Conservation (phyloP, 1,140 invertebrate species). For the Drosophila nasuta region DNA sequence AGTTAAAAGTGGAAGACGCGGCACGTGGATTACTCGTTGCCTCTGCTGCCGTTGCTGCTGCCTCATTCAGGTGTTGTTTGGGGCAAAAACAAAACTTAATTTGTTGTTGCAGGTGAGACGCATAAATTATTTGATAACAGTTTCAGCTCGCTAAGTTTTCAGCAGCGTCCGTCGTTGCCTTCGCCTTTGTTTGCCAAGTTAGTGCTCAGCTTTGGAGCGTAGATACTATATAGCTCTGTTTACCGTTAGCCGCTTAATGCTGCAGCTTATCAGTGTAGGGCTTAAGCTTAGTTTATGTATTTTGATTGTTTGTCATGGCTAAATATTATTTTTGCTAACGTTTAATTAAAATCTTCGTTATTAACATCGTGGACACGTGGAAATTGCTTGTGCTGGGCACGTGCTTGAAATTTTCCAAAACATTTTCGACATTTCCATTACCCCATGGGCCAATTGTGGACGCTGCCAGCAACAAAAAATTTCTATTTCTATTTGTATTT, state of each 20-base stretch:
- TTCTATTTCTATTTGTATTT: constrained; percentile 9
- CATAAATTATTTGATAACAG: constrained; percentile 84
- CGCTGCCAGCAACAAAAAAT: background rate
- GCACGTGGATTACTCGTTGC: constrained; percentile 71
- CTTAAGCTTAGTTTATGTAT: constrained; percentile 60
- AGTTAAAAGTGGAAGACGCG: constrained; percentile 77
- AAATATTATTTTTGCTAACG: constrained; percentile 60
- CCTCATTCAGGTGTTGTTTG: constrained; percentile 9
- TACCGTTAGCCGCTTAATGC: constrained; percentile 68
- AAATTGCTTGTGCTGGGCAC: constrained; percentile 19
- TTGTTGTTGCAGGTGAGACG: constrained; percentile 81
- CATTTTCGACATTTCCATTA: constrained; percentile 24
- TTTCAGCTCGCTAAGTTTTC: constrained; percentile 72
- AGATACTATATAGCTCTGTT: constrained; percentile 41
- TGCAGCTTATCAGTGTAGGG: constrained; percentile 66
- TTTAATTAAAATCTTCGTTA: constrained; percentile 53
- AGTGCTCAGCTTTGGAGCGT: constrained; percentile 4
- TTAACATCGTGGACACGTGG: constrained; percentile 41
- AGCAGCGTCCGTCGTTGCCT: constrained; percentile 21
- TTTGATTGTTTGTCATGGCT: constrained; percentile 47
- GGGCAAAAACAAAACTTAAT: constrained; percentile 73
- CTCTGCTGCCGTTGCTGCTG: constrained; percentile 11
- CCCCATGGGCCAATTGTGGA: constrained; percentile 6
- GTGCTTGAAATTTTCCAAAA: constrained; percentile 3
- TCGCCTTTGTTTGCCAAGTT: constrained; percentile 59